Evolutionary conservation across 2,113 vertebrate species (phyloP), one percentile per base, ranked within the genome.

Genomic region (Dipodomys stephensi): DNA sequence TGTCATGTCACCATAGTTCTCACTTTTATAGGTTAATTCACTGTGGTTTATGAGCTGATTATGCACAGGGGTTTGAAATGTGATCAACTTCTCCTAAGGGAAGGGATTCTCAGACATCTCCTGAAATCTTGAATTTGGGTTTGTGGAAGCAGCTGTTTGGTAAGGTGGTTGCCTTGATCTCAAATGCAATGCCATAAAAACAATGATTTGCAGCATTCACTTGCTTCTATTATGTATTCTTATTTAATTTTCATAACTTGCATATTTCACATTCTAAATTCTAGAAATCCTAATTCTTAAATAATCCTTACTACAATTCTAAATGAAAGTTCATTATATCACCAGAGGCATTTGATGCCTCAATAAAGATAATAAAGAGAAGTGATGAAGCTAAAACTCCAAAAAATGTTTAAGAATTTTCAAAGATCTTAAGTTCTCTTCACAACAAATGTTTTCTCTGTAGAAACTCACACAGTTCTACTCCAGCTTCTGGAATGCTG

Each of bases 111-210:
- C 27, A 90, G 67, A 78, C 49, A 32, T 27, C 11, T 44, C 82
- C 30, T 74, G 73, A 64, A 27, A 76, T 87, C 84, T 60, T 79
- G n/a, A 87, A 72, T 92, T 80, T 88, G 85, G 39, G 39, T 83
- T 95, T 89, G 57, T 85, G 30, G 35, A 22, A 65, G 87, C 60
- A 90, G 88, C 60, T 90, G 46, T 88, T 76, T 88, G 82, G 71
- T 93, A 93, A 96, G 82, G 71, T 93, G 92, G 95, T 88, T 88
- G 92, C 4, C 71, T 39, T 93, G 44, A 91, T 96, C 60, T 92
- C 83, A 85, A 79, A 87, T 39, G 83, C 77, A 74, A 83, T 90
- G 79, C 39, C 65, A 27, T 93, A 81, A 94, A 87, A 53, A 84
- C 73, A 97, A 71, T 78, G 46, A 46, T 84, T 89, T 91, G 27